Conservation (phyloP, 2,797 vertebrate genomes). For the Pelobates cultripes region DNA sequence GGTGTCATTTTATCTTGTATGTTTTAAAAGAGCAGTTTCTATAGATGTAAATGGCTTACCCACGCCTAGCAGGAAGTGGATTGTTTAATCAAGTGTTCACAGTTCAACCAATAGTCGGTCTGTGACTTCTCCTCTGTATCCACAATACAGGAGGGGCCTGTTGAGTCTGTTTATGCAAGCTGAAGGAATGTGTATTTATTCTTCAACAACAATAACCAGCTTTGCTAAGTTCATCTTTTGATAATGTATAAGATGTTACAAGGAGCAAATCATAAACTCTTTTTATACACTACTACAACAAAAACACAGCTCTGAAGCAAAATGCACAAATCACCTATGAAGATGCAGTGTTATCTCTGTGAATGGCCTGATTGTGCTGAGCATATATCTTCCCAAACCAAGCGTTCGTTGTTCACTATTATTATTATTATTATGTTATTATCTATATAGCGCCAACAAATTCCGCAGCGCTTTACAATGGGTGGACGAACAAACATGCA, state of each 20-base stretch:
- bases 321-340: background rate
- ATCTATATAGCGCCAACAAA: no score
- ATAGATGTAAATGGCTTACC: background rate
- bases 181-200: slow-evolving; percentile 36
- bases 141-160: slow-evolving; percentile 17
- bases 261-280: background rate
- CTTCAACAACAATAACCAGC: slow-evolving; percentile 20
- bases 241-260: background rate
- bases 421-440: no score
- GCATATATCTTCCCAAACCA: no score
- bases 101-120: background rate
- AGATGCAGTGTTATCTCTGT: background rate
- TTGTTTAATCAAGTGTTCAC: slow-evolving; percentile 38
- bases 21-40: background rate
- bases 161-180: slow-evolving; percentile 15
- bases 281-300: background rate
- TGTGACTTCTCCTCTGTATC: slow-evolving; percentile 23
- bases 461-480: no score
- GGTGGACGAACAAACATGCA: no score
- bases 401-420: no score
- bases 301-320: background rate
- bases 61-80: slow-evolving; percentile 1
- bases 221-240: background rate
- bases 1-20: no score
- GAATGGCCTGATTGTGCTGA: no score